phyloP scores from a whole-genome alignment of 2,797 vertebrate species.

The Borostomias antarcticus region DNA sequence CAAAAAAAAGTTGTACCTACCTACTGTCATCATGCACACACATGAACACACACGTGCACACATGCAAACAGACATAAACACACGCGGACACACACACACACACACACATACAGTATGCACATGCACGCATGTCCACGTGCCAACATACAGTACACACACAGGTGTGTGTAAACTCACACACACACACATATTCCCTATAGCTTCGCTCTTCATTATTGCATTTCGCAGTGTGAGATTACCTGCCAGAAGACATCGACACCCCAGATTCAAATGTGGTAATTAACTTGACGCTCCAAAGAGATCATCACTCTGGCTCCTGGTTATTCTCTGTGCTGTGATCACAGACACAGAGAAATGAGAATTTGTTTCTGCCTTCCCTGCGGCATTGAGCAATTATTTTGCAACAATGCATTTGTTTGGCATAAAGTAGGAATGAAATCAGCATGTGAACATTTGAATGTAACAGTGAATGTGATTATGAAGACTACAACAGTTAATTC shows the following conservation, averaged over 20 bases:
- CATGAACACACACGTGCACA: neutral
- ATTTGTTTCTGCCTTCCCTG: conserved; percentile 15
- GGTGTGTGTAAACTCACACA: neutral
- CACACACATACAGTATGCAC: neutral
- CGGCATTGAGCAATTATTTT: conserved; percentile 43
- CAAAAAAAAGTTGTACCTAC: conserved; percentile 33
- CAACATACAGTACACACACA: neutral
- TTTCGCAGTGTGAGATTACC: conserved; percentile 22
- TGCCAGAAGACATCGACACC: conserved; percentile 15
- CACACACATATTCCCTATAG: neutral
- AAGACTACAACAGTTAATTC: conserved; percentile 20
- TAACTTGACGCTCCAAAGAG: conserved; percentile 27
- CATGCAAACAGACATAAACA: neutral
- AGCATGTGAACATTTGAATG: conserved; percentile 44
- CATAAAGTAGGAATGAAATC: conserved; percentile 55
- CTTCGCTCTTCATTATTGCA: conserved; percentile 8
- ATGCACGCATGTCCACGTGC: too few relatives aligned
- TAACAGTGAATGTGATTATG: conserved; percentile 53
- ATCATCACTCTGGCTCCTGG: conserved; percentile 34
- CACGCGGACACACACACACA: neutral
- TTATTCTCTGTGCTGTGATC: conserved; percentile 35
- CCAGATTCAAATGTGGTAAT: conserved; percentile 27
- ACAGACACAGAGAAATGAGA: conserved; percentile 34
- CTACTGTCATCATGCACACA: conserved; percentile 22
- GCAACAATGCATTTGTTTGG: conserved; percentile 32